Conservation (phyloP, 2,113 vertebrate genomes). For the Buteo buteo region DNA sequence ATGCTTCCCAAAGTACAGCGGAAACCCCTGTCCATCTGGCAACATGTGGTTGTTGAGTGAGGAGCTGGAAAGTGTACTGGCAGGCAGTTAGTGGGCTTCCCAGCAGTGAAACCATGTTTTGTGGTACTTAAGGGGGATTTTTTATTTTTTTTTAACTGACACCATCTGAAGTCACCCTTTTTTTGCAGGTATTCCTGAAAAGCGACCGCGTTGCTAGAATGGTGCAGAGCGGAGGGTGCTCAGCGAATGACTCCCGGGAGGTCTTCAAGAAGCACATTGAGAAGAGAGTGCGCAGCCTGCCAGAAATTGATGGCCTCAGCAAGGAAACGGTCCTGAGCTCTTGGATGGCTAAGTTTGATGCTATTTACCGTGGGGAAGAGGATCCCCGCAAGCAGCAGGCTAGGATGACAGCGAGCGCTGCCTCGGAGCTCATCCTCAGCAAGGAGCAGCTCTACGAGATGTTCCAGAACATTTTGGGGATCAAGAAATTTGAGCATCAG, state of each 20-base stretch:
- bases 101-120: not conserved
- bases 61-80: not conserved
- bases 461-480: constrained; percentile 97
- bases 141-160: not conserved
- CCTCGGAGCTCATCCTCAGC: constrained; percentile 97
- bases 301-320: constrained; percentile 95
- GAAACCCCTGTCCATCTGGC: not conserved
- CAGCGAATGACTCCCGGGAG: constrained; percentile 91
- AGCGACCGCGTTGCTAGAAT: constrained; percentile 94
- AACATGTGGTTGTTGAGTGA: not conserved
- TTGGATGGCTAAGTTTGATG: constrained; percentile 98
- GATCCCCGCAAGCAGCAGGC: constrained; percentile 95
- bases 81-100: not conserved
- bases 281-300: constrained; percentile 95
- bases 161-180: not conserved
- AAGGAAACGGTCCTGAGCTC: constrained; percentile 98
- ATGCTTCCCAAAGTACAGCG: not conserved
- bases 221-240: constrained; percentile 97
- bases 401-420: constrained; percentile 91
- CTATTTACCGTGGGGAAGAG: constrained; percentile 96
- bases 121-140: not conserved
- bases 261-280: constrained; percentile 99
- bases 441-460: constrained; percentile 99
- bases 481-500: constrained; percentile 99
- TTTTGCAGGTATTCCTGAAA: constrained; percentile 90